phyloP scores from a whole-genome alignment of 2,797 vertebrate genomes.

The Ceyx erithaca region DNA sequence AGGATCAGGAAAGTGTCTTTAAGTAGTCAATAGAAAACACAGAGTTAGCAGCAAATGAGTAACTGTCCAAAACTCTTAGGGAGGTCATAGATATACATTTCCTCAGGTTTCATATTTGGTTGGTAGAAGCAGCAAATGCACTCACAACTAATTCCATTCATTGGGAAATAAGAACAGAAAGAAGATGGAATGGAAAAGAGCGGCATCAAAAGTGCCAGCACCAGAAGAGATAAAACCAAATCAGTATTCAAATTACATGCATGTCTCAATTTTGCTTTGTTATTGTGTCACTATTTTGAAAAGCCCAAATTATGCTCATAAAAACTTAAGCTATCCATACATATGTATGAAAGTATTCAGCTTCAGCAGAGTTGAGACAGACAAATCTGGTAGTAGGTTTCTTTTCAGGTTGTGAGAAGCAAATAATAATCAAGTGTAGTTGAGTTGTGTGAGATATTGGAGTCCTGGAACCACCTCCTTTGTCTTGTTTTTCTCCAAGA shows the following conservation, averaged over 20 bases:
- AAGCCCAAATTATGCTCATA: slow-evolving; percentile 83
- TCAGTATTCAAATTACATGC: slow-evolving; percentile 78
- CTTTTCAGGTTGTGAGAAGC: slow-evolving; percentile 60
- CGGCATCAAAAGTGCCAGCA: slow-evolving; percentile 71
- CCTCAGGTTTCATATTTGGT: not conserved
- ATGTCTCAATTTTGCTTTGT: slow-evolving; percentile 81
- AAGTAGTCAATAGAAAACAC: not conserved
- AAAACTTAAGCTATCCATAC: slow-evolving; percentile 79
- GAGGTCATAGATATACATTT: not conserved
- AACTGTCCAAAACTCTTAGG: not conserved
- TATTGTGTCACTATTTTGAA: slow-evolving; percentile 82
- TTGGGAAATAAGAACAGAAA: slow-evolving; percentile 47
- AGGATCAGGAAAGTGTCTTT: not conserved
- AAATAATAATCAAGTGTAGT: slow-evolving; percentile 69
- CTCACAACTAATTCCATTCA: slow-evolving; percentile 38
- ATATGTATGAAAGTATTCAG: slow-evolving; percentile 78
- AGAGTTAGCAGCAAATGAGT: not conserved
- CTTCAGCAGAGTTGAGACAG: slow-evolving; percentile 65
- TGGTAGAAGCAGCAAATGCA: not conserved
- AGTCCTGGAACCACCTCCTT: slow-evolving; percentile 44
- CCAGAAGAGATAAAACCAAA: slow-evolving; percentile 66
- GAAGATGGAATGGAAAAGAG: slow-evolving; percentile 63
- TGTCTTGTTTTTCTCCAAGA: slow-evolving; percentile 28
- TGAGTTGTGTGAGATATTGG: slow-evolving; percentile 50
- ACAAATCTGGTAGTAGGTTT: slow-evolving; percentile 65